Conservation (phyloP, 2,113 vertebrate species). For the Chloroceryle aenea region DNA sequence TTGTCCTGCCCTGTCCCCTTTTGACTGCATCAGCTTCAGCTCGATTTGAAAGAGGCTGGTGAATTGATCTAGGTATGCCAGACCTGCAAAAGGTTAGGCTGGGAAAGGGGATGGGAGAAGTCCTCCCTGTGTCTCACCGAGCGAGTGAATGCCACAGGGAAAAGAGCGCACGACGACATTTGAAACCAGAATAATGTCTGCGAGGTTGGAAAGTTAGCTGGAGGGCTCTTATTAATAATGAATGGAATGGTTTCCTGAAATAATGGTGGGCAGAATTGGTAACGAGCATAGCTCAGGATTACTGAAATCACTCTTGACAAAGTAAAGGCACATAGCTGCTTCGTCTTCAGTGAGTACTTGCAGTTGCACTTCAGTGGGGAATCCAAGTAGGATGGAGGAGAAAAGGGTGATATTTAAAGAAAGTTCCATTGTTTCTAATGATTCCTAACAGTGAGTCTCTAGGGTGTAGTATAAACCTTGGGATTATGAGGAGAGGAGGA, state of each 20-base stretch:
- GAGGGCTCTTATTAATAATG: constrained; percentile 46
- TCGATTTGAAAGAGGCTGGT: neutral
- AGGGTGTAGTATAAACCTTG: neutral
- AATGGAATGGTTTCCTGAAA: constrained; percentile 28
- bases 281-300: neutral
- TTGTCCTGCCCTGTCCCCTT: neutral
- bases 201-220: constrained; percentile 5
- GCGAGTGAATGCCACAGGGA: neutral
- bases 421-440: constrained; percentile 17
- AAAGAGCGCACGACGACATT: neutral
- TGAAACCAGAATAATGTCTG: constrained; percentile 23
- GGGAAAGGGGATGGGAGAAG: neutral
- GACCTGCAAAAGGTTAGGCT: neutral
- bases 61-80: neutral
- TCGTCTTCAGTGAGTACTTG: neutral
- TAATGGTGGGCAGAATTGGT: neutral
- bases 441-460: neutral
- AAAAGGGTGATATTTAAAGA: constrained; percentile 22
- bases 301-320: neutral
- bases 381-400: neutral
- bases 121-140: neutral
- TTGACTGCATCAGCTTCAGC: neutral
- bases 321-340: neutral
- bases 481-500: neutral
- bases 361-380: neutral